Percentiles rank a stretch among this genome's conserved stretches.
Evolutionary conservation across 2,888 invertebrate genomes (phyloP).

Genomic region (Bombylius discolor): DNA sequence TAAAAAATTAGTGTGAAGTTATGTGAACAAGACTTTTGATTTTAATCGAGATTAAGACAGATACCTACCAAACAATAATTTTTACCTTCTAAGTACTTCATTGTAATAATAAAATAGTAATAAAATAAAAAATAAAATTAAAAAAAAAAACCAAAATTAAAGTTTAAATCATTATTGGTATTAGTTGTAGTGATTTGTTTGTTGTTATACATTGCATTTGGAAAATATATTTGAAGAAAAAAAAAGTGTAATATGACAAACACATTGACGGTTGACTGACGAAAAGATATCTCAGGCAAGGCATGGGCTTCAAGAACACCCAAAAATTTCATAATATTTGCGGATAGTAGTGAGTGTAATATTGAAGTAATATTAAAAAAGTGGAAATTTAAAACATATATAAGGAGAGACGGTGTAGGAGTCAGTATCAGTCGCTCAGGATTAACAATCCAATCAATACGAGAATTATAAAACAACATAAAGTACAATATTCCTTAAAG

Average conservation of each 20-base stretch:
- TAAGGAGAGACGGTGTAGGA: neutral
- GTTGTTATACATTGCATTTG: neutral
- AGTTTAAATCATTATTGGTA: too few relatives aligned
- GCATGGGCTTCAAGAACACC: slow-evolving; percentile 7
- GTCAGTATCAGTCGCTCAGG: neutral
- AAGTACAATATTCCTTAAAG: neutral
- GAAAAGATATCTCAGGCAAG: slow-evolving; percentile 6
- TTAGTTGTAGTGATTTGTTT: too few relatives aligned
- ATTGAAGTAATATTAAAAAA: slow-evolving; percentile 1
- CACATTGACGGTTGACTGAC: slow-evolving; percentile 4
- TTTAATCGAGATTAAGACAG: neutral
- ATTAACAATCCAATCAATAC: neutral
- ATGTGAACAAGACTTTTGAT: neutral
- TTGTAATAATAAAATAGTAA: neutral
- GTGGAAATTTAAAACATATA: neutral
- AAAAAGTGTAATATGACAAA: neutral
- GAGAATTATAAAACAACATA: neutral
- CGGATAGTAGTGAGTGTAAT: neutral
- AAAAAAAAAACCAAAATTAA: too few relatives aligned
- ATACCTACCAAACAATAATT: neutral
- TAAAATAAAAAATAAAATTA: too few relatives aligned
- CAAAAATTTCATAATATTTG: slow-evolving; percentile 6
- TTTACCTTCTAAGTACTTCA: neutral
- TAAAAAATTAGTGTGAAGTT: slow-evolving; percentile 2
- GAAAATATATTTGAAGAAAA: too few relatives aligned